A percentile compares a stretch with the other conserved stretches of the same genome.
Evolutionary conservation across 1,140 invertebrate species (phyloP).

Genomic region (roundworm (Caenorhabditis elegans)): DNA sequence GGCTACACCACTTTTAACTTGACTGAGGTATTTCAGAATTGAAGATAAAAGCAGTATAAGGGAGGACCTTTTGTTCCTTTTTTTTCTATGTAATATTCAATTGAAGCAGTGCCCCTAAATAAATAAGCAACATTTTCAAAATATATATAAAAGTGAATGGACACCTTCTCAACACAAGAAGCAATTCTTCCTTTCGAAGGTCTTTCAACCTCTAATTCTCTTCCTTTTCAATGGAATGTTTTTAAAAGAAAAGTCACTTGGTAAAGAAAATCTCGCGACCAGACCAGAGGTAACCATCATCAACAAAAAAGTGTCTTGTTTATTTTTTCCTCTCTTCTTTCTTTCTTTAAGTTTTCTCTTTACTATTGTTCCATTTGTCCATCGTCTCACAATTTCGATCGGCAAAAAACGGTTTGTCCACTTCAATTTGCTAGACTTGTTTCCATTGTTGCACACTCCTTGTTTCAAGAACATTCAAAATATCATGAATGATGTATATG

Average conservation of each 20-base stretch:
- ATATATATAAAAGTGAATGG: no score
- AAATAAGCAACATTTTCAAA: no score
- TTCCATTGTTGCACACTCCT: not conserved
- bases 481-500: no score
- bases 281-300: constrained; percentile 1
- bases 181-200: not conserved
- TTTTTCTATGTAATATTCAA: no score
- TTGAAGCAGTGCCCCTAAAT: no score
- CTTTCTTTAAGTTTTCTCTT: not conserved
- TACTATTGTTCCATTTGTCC: not conserved
- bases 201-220: not conserved
- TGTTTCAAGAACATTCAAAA: not conserved
- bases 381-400: constrained; percentile 15
- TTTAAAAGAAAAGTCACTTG: not conserved
- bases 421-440: constrained; percentile 29
- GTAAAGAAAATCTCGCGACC: not conserved
- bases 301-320: constrained; percentile 5
- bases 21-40: no score
- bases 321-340: not conserved
- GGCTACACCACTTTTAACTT: no score
- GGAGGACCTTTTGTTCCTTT: no score
- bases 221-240: not conserved
- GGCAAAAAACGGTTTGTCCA: not conserved
- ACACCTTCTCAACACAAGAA: not conserved
- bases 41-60: no score